These are phyloP conservation scores for Actinia equina DNA, from an alignment of 64 coral and sea anemone species.

Conservation along the genomic window DNA sequence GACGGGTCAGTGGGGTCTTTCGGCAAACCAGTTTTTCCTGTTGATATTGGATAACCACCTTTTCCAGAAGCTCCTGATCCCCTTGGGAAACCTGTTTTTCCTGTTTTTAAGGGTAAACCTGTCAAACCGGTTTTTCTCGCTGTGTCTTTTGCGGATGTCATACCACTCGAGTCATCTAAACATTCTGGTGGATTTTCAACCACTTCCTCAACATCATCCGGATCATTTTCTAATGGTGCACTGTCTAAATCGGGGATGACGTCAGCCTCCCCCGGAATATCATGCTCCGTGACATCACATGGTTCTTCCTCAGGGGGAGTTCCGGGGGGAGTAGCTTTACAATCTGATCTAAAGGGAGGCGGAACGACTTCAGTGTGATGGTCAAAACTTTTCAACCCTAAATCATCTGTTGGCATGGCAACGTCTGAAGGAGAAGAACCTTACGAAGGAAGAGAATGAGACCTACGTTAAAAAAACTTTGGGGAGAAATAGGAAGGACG, in stretches of 20 bases:
- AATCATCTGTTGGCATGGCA: slow-evolving; percentile 16
- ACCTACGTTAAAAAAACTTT: not conserved
- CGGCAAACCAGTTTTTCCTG: not conserved
- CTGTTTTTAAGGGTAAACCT: not conserved
- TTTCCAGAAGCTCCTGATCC: not conserved
- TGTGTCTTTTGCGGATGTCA: not conserved
- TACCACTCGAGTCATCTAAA: not conserved
- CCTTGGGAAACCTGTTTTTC: not conserved
- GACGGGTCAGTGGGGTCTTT: not conserved
- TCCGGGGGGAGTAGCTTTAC: slow-evolving; percentile 21
- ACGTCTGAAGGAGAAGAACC: not conserved
- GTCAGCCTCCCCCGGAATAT: not conserved
- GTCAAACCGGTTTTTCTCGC: not conserved
- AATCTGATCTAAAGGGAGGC: not conserved
- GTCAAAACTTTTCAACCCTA: not conserved
- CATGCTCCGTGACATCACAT: not conserved
- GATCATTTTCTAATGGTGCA: not conserved
- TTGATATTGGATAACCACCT: not conserved
- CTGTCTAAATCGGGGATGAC: not conserved
- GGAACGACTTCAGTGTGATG: slow-evolving; percentile 9
- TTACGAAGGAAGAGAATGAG: not conserved
- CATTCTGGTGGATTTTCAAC: not conserved
- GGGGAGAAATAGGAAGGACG: too few relatives aligned
- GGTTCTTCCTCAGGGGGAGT: not conserved
- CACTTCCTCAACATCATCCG: not conserved